A percentile compares a stretch with the other conserved stretches of the same genome.
phyloP scores from a whole-genome alignment of 92 coral and sea anemone species.

The Umimayanthus chanpuru region DNA sequence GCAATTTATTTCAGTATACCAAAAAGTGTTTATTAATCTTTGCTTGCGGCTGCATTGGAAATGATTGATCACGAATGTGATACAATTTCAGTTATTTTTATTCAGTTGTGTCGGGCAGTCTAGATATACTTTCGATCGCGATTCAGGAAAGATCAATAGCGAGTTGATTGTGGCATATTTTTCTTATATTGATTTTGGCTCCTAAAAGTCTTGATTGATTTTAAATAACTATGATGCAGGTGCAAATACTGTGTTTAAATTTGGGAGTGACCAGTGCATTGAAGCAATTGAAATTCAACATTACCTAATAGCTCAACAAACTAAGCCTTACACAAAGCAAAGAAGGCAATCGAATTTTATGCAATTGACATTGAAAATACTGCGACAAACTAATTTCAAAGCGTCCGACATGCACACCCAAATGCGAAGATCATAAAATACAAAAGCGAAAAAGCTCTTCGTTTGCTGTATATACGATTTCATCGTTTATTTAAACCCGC shows the following conservation, averaged over 20 bases:
- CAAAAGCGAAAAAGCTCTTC: not conserved
- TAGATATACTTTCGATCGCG: not conserved
- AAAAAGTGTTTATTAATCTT: not conserved
- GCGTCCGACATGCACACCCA: not conserved
- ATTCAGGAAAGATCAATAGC: not conserved
- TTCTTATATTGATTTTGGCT: not conserved
- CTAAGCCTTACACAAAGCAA: not conserved
- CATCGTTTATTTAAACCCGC: not conserved
- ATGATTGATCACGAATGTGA: not conserved
- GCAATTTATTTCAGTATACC: not conserved
- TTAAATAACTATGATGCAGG: not conserved
- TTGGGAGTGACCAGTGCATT: slow-evolving; percentile 8
- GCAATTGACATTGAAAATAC: not conserved
- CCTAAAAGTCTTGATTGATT: not conserved
- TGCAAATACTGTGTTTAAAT: not conserved
- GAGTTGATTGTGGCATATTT: not conserved
- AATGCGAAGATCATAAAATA: not conserved
- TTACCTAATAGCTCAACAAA: slow-evolving; percentile 12
- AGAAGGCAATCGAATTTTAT: not conserved
- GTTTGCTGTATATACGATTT: not conserved
- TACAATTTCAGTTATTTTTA: not conserved
- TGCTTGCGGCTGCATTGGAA: not conserved
- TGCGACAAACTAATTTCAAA: not conserved
- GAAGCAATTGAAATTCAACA: not conserved
- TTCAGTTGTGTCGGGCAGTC: not conserved